Base-by-base conservation (phyloP, 2,113 vertebrate genomes). In the Climacteris rufus region DNA sequence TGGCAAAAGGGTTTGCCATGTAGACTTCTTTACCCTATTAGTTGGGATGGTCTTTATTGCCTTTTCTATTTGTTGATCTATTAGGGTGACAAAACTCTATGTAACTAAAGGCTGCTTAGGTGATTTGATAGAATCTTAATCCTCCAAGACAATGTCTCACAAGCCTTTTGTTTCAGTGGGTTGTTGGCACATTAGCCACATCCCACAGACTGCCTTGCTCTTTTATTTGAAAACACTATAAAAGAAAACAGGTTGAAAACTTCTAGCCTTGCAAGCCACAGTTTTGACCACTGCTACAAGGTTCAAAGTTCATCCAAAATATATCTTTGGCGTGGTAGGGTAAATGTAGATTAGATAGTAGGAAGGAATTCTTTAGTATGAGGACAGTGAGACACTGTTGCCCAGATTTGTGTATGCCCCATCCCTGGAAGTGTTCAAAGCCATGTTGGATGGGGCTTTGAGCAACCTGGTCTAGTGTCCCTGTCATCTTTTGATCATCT, bases 151-250 rank as follows among this genome's bases (percentile, higher is more conserved):
- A 61, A 49, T 40, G 22, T 14, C 24, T 87, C 17, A 22, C 19
- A 85, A 65, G 20, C 20, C 40, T 82, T 84, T 74, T 91, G 23
- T 49, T 87, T 74, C 54, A 39, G 6, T 11, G 44, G 35, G 21
- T 72, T 79, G 23, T 24, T 31, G 37, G 12, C 24, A 52, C 0
- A 0, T 19, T 78, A 0, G 0, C 21, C 14, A 27, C 37, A 61
- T 69, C 31, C 37, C 50, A 37, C 30, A 70, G 66, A 7, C 13
- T 2, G 6, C 17, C 35, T 66, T 47, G 24, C 16, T 20, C 37
- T 93, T 87, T 33, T 80, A 31, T 53, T 77, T 70, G 27, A 86
- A 69, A 91, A 30, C 9, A 6, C 20, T 37, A 1, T 49, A 31
- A 68, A 60, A 68, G 31, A 79, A 21, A 9, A 53, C 16, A 64